These are phyloP conservation scores for Stenoptilia bipunctidactyla DNA, from an alignment of 2,888 invertebrate genomes.

Conservation along the genomic window DNA sequence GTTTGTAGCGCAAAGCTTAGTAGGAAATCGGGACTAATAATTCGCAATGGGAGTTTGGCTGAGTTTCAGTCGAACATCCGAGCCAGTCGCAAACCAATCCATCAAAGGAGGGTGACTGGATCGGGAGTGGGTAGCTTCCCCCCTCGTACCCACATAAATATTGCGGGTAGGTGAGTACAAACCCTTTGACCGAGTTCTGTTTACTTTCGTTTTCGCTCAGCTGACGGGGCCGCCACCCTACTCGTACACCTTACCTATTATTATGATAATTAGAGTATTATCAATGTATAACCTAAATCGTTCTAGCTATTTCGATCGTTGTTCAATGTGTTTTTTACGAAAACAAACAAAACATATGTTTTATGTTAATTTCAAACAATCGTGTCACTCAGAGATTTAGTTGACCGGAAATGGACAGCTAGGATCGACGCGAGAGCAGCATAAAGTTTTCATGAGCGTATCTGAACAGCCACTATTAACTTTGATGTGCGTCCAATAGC, in stretches of 20 bases:
- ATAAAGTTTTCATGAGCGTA: no score
- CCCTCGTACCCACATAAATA: constrained; percentile 68
- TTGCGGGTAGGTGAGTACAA: constrained; percentile 71
- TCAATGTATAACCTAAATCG: constrained; percentile 36
- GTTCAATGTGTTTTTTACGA: no score
- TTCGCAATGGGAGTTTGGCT: constrained; percentile 45
- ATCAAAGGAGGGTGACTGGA: constrained; percentile 65
- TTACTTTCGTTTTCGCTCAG: constrained; percentile 73
- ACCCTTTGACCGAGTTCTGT: constrained; percentile 73
- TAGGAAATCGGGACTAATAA: constrained; percentile 59
- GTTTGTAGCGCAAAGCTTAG: constrained; percentile 40
- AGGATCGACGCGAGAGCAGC: no score
- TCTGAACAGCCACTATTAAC: no score
- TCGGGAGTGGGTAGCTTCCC: constrained; percentile 51
- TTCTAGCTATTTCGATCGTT: no score
- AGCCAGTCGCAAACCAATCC: constrained; percentile 68
- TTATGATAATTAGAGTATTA: constrained; percentile 66
- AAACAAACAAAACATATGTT: no score
- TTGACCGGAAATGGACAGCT: no score
- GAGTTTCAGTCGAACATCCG: constrained; percentile 62
- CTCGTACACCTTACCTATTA: constrained; percentile 55
- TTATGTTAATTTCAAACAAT: no score
- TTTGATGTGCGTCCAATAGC: no score
- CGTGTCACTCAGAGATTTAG: no score
- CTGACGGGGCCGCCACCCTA: constrained; percentile 62